A percentile compares a stretch with the other conserved stretches of the same genome.
phyloP scores from a whole-genome alignment of 92 coral and sea anemone species.

The Palythoa grandiflora region DNA sequence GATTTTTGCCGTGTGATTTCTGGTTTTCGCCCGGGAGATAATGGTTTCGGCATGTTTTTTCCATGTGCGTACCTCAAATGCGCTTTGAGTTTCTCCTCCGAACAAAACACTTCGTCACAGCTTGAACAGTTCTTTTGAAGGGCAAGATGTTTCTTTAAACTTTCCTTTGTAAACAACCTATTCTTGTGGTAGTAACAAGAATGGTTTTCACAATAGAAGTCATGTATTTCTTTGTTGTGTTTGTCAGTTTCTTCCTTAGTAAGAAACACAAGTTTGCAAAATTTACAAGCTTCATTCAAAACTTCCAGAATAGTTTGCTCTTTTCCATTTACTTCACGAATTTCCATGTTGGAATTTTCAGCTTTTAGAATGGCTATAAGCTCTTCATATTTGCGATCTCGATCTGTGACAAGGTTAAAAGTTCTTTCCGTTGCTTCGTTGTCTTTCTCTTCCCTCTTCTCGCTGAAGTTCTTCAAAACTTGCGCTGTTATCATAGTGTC shows the following conservation, averaged over 20 bases:
- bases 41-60: neutral
- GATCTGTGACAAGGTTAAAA: constrained; percentile 76
- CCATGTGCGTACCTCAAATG: constrained; percentile 80
- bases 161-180: constrained; percentile 75
- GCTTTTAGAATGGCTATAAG: constrained; percentile 73
- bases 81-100: constrained; percentile 51
- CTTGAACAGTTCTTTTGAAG: constrained; percentile 71
- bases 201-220: constrained; percentile 81
- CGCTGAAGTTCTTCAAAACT: constrained; percentile 63
- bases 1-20: constrained; percentile 35
- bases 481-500: constrained; percentile 74
- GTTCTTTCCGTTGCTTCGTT: constrained; percentile 31
- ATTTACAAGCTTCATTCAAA: constrained; percentile 70
- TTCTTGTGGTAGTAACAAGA: constrained; percentile 63
- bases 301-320: constrained; percentile 73
- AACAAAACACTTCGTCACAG: constrained; percentile 77
- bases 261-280: constrained; percentile 81
- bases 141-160: constrained; percentile 65
- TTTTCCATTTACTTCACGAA: constrained; percentile 78
- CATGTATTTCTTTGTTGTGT: constrained; percentile 70
- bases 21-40: neutral
- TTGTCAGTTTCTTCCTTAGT: constrained; percentile 53
- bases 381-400: constrained; percentile 88
- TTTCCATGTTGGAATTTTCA: constrained; percentile 49
- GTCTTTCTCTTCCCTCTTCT: constrained; percentile 46